Percentiles rank a stretch among this genome's conserved stretches.
These are phyloP conservation scores for Cirrhinus molitorella DNA, from an alignment of 2,797 vertebrate genomes.

Conservation along the genomic window DNA sequence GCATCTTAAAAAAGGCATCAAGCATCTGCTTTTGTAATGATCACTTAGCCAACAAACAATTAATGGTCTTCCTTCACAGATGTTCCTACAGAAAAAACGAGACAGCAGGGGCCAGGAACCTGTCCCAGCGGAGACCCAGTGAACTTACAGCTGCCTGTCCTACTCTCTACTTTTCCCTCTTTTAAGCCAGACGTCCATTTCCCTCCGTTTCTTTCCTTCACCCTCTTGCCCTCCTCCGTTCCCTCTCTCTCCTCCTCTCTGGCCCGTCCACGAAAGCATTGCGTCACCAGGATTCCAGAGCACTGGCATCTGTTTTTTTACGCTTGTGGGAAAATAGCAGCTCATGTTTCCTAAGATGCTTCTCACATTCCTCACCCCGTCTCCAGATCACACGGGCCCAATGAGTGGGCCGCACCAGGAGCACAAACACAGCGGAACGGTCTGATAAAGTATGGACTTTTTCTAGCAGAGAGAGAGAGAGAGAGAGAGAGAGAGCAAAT, in stretches of 20 bases:
- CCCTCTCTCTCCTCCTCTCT: constrained; percentile 38
- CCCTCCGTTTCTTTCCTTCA: not conserved
- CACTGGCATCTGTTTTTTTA: constrained; percentile 81
- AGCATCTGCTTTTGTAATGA: constrained; percentile 76
- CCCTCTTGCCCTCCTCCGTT: constrained; percentile 2
- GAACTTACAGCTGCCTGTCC: constrained; percentile 62
- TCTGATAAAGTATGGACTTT: constrained; percentile 70
- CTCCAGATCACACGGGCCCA: constrained; percentile 77
- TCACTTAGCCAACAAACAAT: constrained; percentile 78
- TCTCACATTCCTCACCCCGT: constrained; percentile 87
- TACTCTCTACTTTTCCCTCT: constrained; percentile 67
- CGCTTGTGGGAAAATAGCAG: constrained; percentile 94
- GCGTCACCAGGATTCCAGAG: constrained; percentile 83
- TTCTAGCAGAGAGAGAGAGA: constrained; percentile 70
- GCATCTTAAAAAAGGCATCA: constrained; percentile 72
- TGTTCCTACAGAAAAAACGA: constrained; percentile 68
- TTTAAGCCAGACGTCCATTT: constrained; percentile 20
- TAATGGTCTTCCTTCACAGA: constrained; percentile 74
- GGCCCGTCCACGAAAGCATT: constrained; percentile 71
- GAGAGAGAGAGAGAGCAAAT: constrained; percentile 68
- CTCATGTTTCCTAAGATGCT: constrained; percentile 88
- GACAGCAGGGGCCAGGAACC: constrained; percentile 62
- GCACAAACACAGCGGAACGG: constrained; percentile 71
- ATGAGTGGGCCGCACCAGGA: constrained; percentile 69
- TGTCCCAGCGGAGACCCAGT: constrained; percentile 62